Conservation (phyloP, 2,797 vertebrate species). For the Enteromius fasciolatus region DNA sequence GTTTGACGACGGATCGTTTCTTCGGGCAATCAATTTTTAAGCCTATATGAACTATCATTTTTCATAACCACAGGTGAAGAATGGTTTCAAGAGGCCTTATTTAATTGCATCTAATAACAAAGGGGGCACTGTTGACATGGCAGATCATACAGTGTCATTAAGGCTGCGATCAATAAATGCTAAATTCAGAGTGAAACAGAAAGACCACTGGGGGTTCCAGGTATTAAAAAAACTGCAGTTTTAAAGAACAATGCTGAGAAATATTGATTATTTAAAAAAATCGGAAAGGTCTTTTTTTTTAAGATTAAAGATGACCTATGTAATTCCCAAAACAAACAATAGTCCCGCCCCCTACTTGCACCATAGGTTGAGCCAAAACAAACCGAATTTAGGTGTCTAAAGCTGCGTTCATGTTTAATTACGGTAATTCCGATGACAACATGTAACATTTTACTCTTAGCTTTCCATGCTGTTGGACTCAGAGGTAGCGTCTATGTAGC, state of each 20-base stretch:
- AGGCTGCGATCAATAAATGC: slow-evolving; percentile 19
- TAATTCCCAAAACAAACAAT: neutral
- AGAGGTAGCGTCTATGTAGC: too few species aligned
- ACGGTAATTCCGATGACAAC: too few species aligned
- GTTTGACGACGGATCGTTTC: slow-evolving; percentile 29
- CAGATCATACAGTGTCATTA: slow-evolving; percentile 28
- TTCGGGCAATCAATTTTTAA: slow-evolving; percentile 36
- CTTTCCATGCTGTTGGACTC: too few species aligned
- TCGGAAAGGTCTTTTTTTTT: neutral
- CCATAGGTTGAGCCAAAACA: neutral
- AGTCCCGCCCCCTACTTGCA: neutral
- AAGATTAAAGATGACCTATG: neutral
- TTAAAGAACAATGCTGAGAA: neutral
- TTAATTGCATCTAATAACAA: slow-evolving; percentile 27
- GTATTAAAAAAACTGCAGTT: neutral
- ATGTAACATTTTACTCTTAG: too few species aligned
- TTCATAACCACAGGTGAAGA: slow-evolving; percentile 21
- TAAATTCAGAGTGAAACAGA: slow-evolving; percentile 14
- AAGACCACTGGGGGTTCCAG: neutral
- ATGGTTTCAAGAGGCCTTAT: slow-evolving; percentile 35
- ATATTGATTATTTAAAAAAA: neutral
- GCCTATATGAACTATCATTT: slow-evolving; percentile 36
- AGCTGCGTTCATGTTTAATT: too few species aligned
- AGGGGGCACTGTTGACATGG: slow-evolving; percentile 21
- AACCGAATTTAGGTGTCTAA: neutral